Evolutionary conservation across 2,797 vertebrate genomes (phyloP).

Genomic region (Rhabdophis nuchalis): DNA sequence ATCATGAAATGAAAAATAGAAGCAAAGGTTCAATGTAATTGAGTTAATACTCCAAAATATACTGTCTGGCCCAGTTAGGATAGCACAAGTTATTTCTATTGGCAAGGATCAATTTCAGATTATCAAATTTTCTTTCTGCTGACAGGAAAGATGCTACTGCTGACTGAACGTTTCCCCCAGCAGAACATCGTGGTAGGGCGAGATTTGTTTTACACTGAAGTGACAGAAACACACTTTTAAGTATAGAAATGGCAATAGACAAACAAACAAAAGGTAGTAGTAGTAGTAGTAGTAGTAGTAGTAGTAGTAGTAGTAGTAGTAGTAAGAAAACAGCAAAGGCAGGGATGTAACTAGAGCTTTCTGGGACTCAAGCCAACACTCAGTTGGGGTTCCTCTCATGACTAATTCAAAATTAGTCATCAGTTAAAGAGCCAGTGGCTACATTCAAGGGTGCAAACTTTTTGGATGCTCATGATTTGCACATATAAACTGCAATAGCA

Average conservation of each 20-base stretch:
- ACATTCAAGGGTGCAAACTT: not conserved
- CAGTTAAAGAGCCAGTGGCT: not conserved
- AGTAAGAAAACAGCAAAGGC: not conserved
- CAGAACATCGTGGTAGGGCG: not conserved
- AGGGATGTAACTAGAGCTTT: not conserved
- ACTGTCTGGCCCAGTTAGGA: not conserved
- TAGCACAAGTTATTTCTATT: not conserved
- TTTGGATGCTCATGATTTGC: not conserved
- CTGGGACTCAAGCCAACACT: not conserved
- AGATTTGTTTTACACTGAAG: not conserved
- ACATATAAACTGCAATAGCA: not conserved
- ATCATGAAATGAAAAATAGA: not conserved
- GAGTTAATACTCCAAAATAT: not conserved
- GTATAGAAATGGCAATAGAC: not conserved
- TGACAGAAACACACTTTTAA: not conserved
- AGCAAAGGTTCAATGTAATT: not conserved
- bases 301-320: not conserved
- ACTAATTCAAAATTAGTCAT: not conserved
- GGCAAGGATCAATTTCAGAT: not conserved
- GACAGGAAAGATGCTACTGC: not conserved
- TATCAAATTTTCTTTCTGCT: not conserved
- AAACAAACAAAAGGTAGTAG: not conserved
- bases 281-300: not conserved
- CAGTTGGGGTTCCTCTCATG: not conserved
- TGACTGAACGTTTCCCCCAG: not conserved